Base-by-base conservation (phyloP, 2,113 vertebrate genomes). In the Pomatostomus ruficeps region DNA sequence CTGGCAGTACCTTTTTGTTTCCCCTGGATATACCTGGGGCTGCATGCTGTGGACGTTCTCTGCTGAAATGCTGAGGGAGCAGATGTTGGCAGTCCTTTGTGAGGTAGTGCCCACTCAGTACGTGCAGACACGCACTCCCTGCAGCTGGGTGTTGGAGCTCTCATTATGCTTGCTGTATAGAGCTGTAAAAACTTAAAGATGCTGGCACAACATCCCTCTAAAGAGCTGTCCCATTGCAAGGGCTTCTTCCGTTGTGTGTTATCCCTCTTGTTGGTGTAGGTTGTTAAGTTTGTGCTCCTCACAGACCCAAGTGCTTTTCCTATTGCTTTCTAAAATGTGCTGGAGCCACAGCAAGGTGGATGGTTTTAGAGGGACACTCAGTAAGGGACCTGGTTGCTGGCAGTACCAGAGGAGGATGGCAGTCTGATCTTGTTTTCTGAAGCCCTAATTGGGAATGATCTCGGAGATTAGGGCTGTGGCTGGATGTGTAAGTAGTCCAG, bases 371-470 rank as follows among this genome's bases (percentile, higher is more conserved):
- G 55, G 28, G 59, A 40, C 13, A 3, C 54, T 55, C 1, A 0
- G 19, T 67, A 29, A 92, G 63, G 65, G 31, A 72, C 46, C 61
- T 81, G 55, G 33, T 58, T 95, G n/a, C 62, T 94, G 82, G 33
- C 76, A 63, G 48, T 88, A 71, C 36, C 25, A n/a, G 40, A 94
- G 66, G 70, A 91, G 78, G 82, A 66, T 71, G 51, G 72, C 79
- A 85, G 71, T 45, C 75, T 73, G 80, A 65, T 77, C 73, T 48
- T 77, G 62, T 93, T 87, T 94, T 89, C 93, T 74, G 67, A 78
- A 92, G 35, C n/a, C 66, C 70, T 88, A 71, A 65, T 35, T 85
- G 89, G 93, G 93, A 95, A 62, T 80, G 13, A 62, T 88, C 82
- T 93, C 3, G 1, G 79, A 82, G 68, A 85, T 93, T 85, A 74